Evolutionary conservation across 2,113 vertebrate species (phyloP).

Genomic region (Hoplias malabaricus): DNA sequence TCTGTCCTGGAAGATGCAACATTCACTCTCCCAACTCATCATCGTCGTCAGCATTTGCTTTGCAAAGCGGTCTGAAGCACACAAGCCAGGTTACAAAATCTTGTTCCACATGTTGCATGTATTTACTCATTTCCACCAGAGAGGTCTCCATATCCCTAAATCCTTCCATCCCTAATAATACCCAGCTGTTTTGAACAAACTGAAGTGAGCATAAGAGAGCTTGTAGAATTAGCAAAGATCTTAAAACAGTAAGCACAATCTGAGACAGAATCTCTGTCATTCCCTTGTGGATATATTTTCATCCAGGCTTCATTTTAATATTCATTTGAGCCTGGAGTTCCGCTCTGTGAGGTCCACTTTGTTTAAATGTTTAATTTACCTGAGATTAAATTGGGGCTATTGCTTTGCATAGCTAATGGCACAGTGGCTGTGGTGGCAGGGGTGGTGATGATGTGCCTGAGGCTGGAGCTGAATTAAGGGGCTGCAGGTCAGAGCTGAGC

Average conservation of each 20-base stretch:
- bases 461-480: slow-evolving; percentile 15
- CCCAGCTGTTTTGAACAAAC: too few species aligned
- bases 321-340: slow-evolving; percentile 16
- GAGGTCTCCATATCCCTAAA: too few species aligned
- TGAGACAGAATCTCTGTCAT: not conserved
- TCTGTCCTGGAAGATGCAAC: too few species aligned
- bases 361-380: slow-evolving; percentile 46
- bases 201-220: not conserved
- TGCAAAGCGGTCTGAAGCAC: too few species aligned
- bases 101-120: too few species aligned
- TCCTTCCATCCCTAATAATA: too few species aligned
- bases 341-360: slow-evolving; percentile 21
- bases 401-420: slow-evolving; percentile 35
- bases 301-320: slow-evolving; percentile 27
- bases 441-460: not conserved
- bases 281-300: not conserved
- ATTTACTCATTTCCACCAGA: too few species aligned
- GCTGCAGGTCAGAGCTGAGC: not conserved
- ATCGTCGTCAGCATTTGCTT: too few species aligned
- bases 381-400: slow-evolving; percentile 39
- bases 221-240: not conserved
- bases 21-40: too few species aligned
- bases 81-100: too few species aligned
- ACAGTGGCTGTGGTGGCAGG: not conserved
- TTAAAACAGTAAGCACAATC: not conserved